A percentile compares a stretch with the other conserved stretches of the same genome.
phyloP scores from a whole-genome alignment of 2,797 vertebrate genomes.

The Bucorvus abyssinicus region DNA sequence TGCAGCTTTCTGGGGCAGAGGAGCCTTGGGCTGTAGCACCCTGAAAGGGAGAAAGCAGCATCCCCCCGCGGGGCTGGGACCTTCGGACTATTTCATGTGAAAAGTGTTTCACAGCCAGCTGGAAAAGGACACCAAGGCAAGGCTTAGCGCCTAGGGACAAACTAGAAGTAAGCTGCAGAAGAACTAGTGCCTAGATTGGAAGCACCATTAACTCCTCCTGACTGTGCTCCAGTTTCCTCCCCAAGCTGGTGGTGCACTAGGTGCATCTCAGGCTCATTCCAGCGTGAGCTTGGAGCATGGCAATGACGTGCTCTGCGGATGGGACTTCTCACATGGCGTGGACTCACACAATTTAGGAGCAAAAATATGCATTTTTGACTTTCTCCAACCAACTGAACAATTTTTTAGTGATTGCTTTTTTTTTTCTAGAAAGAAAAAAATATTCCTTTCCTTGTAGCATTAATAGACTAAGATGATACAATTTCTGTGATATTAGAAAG shows the following conservation, averaged over 20 bases:
- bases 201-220: neutral
- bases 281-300: neutral
- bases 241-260: neutral
- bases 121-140: neutral
- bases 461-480: neutral
- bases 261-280: neutral
- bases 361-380: neutral
- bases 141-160: neutral
- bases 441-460: neutral
- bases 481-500: slow-evolving; percentile 31
- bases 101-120: neutral
- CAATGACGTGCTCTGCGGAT: neutral
- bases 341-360: neutral
- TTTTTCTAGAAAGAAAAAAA: neutral
- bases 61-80: neutral
- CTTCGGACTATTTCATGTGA: neutral
- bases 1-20: neutral
- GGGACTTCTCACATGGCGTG: neutral
- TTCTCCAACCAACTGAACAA: neutral
- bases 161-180: neutral
- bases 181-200: neutral
- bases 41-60: neutral
- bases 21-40: neutral
- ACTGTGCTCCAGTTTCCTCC: neutral
- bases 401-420: neutral